A percentile compares a stretch with the other conserved stretches of the same genome.
These are phyloP conservation scores for Brachyopa scutellaris DNA, from an alignment of 2,888 invertebrate species.

Conservation along the genomic window DNA sequence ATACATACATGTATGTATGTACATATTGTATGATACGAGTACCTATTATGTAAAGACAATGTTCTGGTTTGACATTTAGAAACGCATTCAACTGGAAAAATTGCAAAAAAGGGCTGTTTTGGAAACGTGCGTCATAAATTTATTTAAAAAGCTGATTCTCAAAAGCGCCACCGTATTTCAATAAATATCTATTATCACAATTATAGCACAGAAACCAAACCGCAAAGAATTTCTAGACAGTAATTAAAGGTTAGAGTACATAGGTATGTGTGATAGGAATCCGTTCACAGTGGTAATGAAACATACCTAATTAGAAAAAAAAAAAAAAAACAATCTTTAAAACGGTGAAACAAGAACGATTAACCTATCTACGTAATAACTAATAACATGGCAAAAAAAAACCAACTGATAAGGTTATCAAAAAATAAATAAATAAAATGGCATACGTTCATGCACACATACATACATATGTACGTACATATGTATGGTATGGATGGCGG, in stretches of 20 bases:
- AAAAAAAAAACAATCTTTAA: slow-evolving; percentile 2
- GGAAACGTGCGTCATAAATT: slow-evolving; percentile 38
- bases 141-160: slow-evolving; percentile 16
- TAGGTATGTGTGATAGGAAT: slow-evolving; percentile 51
- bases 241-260: too few species aligned
- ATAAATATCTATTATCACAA: not conserved
- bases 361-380: slow-evolving; percentile 67
- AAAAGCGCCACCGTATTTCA: not conserved
- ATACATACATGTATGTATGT: too few species aligned
- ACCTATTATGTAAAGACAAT: too few species aligned
- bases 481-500: too few species aligned
- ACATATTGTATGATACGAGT: too few species aligned
- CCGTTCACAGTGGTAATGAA: slow-evolving; percentile 50
- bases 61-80: slow-evolving; percentile 3
- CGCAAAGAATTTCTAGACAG: slow-evolving; percentile 4
- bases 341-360: slow-evolving; percentile 17
- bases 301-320: slow-evolving; percentile 4
- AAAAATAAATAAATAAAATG: slow-evolving; percentile 24
- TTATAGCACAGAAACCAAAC: not conserved
- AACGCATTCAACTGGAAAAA: slow-evolving; percentile 28
- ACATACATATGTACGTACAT: too few species aligned
- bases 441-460: slow-evolving; percentile 1
- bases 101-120: not conserved
- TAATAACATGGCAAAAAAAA: slow-evolving; percentile 48
- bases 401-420: slow-evolving; percentile 63